A percentile compares a stretch with the other conserved stretches of the same genome.
phyloP scores from a whole-genome alignment of 2,113 vertebrate genomes.

The Synodontis membranacea region DNA sequence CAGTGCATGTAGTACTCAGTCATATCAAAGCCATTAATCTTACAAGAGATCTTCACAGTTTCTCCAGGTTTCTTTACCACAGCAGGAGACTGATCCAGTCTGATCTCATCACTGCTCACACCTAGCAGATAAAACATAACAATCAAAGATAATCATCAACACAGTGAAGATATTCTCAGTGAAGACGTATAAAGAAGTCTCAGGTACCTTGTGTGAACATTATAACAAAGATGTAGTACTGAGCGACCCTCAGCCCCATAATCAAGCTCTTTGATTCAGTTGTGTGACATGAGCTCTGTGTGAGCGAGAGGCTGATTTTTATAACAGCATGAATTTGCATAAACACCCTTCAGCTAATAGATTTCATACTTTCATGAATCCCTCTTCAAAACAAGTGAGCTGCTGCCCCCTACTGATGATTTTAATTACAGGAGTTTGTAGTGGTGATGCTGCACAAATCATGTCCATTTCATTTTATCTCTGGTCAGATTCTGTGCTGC shows the following conservation, averaged over 20 bases:
- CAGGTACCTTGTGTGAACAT: not conserved
- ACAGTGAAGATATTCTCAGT: too few species aligned
- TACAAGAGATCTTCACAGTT: slow-evolving; percentile 22
- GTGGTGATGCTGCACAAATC: not conserved
- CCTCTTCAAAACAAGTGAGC: not conserved
- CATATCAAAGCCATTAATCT: too few species aligned
- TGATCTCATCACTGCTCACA: not conserved
- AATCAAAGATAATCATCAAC: not conserved
- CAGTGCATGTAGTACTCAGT: slow-evolving; percentile 28
- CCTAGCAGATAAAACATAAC: not conserved
- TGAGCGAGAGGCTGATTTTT: not conserved
- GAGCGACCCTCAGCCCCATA: not conserved
- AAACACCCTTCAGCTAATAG: too few species aligned
- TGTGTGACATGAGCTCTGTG: not conserved
- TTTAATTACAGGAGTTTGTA: not conserved
- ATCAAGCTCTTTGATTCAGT: not conserved
- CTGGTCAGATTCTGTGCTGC: not conserved
- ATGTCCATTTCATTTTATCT: not conserved
- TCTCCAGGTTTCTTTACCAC: slow-evolving; percentile 50
- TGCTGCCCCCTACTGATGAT: not conserved
- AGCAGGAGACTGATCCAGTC: slow-evolving; percentile 17
- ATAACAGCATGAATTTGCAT: not conserved
- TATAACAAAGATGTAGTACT: not conserved
- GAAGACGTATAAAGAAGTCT: not conserved
- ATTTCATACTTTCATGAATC: not conserved